Evolutionary conservation across 53 echinoderm and acorn worm genomes (phyloP).

Genomic region (Glandiceps talaboti): DNA sequence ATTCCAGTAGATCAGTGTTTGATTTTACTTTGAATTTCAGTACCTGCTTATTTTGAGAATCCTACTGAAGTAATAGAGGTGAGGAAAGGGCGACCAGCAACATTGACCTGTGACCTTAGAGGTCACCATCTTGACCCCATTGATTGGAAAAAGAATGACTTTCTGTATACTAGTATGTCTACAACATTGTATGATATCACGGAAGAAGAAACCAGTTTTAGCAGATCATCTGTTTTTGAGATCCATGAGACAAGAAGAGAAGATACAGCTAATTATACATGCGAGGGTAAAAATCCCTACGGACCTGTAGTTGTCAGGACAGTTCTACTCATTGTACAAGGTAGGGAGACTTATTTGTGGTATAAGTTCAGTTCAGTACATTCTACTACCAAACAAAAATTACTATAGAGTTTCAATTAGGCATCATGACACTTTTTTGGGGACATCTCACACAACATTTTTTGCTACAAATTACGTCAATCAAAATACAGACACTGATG

Average conservation of each 20-base stretch:
- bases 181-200: slow-evolving; percentile 33
- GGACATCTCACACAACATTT: no score
- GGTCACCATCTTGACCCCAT: slow-evolving; percentile 70
- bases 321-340: slow-evolving; percentile 66
- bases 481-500: no score
- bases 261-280: slow-evolving; percentile 76
- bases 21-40: slow-evolving; percentile 21
- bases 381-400: no score
- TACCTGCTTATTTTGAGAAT: slow-evolving; percentile 72
- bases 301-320: slow-evolving; percentile 61
- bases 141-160: slow-evolving; percentile 73
- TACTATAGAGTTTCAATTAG: no score
- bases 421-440: no score
- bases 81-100: slow-evolving; percentile 25
- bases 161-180: slow-evolving; percentile 48
- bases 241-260: slow-evolving; percentile 39
- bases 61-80: slow-evolving; percentile 63
- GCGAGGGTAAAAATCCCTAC: slow-evolving; percentile 67
- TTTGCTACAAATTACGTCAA: no score
- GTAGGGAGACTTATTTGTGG: no score
- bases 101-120: slow-evolving; percentile 47
- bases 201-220: slow-evolving; percentile 13
- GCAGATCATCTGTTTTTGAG: slow-evolving; percentile 40
- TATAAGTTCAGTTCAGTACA: no score
- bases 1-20: no score